Percentiles rank a stretch among this genome's conserved stretches.
phyloP scores from a whole-genome alignment of 2,888 invertebrate species.

The Caenorhabditis panamensis region DNA sequence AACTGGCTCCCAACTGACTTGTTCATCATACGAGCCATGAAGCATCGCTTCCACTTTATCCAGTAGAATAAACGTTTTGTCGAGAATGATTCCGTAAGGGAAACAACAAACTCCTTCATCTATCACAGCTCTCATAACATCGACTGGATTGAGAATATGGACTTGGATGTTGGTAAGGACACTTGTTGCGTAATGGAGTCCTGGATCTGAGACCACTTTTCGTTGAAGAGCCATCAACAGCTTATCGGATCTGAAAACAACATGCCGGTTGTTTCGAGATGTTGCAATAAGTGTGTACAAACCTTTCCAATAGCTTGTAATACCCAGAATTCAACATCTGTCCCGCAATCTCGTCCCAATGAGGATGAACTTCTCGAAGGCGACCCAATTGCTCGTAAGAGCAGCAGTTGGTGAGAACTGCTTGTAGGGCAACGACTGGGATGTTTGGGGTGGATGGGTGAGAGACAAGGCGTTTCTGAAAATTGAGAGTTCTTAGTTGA shows the following conservation, averaged over 20 bases:
- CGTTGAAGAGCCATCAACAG: conserved; percentile 71
- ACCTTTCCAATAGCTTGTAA: conserved; percentile 73
- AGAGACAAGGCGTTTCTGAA: conserved; percentile 41
- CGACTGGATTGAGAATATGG: conserved; percentile 79
- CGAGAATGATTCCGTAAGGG: conserved; percentile 78
- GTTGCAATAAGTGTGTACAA: background rate
- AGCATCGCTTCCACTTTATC: conserved; percentile 70
- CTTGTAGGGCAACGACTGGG: conserved; percentile 72
- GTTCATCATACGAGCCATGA: conserved; percentile 56
- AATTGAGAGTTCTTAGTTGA: background rate
- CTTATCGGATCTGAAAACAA: conserved; percentile 70
- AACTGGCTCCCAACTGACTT: conserved; percentile 72
- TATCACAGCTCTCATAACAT: conserved; percentile 78
- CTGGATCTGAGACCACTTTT: conserved; percentile 64
- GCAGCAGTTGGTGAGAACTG: conserved; percentile 71
- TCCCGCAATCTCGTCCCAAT: conserved; percentile 80
- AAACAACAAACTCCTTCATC: conserved; percentile 81
- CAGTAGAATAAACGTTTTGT: conserved; percentile 74
- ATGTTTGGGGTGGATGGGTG: conserved; percentile 56
- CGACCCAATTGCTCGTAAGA: conserved; percentile 71
- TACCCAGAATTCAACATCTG: conserved; percentile 78
- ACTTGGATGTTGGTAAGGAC: conserved; percentile 79
- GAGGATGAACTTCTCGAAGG: conserved; percentile 78
- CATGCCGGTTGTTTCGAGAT: no score
- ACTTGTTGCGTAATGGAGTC: conserved; percentile 71